These are phyloP conservation scores for Enoplosus armatus DNA, from an alignment of 2,797 vertebrate genomes.

Conservation along the genomic window DNA sequence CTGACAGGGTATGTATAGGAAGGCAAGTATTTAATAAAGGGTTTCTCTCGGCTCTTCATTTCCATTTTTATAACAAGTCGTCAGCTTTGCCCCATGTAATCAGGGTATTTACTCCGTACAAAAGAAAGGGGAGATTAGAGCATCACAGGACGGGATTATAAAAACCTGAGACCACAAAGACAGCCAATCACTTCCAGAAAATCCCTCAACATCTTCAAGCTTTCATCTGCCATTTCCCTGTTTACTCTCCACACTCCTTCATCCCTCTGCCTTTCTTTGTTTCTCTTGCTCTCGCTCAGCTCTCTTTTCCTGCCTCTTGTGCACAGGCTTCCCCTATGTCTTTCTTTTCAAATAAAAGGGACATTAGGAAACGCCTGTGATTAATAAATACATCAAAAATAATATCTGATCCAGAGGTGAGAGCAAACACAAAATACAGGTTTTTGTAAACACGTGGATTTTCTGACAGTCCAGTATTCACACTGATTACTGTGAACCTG, in stretches of 20 bases:
- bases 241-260: constrained; percentile 53
- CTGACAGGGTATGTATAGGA: constrained; percentile 56
- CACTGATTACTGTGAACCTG: constrained; percentile 22
- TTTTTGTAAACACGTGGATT: neutral
- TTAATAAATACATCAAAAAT: constrained; percentile 23
- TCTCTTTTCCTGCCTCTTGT: constrained; percentile 4
- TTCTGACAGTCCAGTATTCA: constrained; percentile 5
- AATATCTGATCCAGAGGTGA: neutral
- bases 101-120: constrained; percentile 74
- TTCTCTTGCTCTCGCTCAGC: constrained; percentile 17
- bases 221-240: constrained; percentile 71
- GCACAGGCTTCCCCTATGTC: neutral
- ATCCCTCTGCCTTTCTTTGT: constrained; percentile 40
- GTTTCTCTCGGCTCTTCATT: constrained; percentile 70
- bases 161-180: constrained; percentile 78
- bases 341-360: neutral
- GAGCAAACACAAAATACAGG: neutral
- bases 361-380: neutral
- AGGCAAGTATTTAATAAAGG: constrained; percentile 69
- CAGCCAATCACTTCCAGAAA: constrained; percentile 76
- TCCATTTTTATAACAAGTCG: constrained; percentile 80
- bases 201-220: constrained; percentile 69
- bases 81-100: constrained; percentile 79
- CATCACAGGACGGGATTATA: constrained; percentile 80
- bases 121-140: constrained; percentile 80